phyloP scores from a whole-genome alignment of 2,113 vertebrate genomes.

The Ctenomys sociabilis region DNA sequence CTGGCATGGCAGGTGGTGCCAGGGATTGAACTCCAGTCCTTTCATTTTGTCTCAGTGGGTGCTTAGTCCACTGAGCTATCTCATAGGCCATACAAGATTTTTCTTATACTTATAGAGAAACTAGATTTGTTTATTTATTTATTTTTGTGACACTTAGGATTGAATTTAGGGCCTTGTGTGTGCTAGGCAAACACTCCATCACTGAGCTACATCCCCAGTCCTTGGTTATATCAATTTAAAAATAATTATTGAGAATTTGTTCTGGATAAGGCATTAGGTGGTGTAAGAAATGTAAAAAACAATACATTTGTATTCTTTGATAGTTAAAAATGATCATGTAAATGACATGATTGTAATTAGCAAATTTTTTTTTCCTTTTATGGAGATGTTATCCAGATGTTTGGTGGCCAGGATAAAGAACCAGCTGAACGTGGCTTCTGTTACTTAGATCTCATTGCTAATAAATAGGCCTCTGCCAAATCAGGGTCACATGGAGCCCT shows the following conservation, averaged over 20 bases:
- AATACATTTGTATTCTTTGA: neutral
- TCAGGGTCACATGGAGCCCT: neutral
- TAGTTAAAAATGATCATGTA: neutral
- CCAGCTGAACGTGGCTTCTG: neutral
- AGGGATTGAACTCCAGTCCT: too few species aligned
- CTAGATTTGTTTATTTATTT: neutral
- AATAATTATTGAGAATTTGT: constrained; percentile 27
- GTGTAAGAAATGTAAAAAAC: neutral
- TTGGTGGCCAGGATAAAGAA: neutral
- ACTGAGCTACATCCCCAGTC: neutral
- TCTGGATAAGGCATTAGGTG: neutral
- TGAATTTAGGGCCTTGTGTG: neutral
- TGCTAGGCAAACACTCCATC: neutral
- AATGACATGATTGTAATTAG: neutral
- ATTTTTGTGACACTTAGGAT: neutral
- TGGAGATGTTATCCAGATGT: neutral
- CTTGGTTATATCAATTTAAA: constrained; percentile 9
- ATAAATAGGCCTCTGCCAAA: neutral
- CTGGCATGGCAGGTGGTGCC: too few species aligned
- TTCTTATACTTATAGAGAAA: constrained; percentile 14
- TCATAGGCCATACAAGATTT: neutral
- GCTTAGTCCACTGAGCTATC: too few species aligned
- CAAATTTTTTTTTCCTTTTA: neutral
- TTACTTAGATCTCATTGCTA: neutral
- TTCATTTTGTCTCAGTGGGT: too few species aligned